A percentile compares a stretch with the other conserved stretches of the same genome.
These are phyloP conservation scores for Illadopsis cleaveri DNA, from an alignment of 2,113 vertebrate genomes.

Conservation along the genomic window DNA sequence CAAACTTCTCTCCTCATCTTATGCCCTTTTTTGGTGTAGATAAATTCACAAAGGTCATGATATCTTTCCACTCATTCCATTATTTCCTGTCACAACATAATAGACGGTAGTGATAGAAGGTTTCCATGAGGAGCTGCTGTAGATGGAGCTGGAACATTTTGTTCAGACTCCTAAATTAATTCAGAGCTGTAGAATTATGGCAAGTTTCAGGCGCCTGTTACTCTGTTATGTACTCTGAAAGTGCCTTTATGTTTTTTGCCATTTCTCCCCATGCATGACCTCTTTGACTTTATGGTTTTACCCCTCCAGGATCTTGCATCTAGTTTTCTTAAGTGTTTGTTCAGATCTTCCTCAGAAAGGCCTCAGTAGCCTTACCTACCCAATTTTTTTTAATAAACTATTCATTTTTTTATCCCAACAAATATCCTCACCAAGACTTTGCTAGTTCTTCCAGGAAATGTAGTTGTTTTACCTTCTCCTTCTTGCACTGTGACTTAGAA, in stretches of 20 bases:
- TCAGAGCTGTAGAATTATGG: neutral
- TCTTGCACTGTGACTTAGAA: neutral
- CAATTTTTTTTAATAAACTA: neutral
- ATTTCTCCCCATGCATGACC: rapidly evolving
- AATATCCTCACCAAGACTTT: neutral
- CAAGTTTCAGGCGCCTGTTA: neutral
- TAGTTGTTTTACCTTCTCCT: neutral
- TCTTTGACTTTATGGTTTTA: neutral
- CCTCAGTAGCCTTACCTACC: neutral
- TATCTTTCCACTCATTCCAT: neutral
- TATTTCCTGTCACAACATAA: neutral
- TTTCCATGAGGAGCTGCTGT: neutral
- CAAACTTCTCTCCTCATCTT: neutral
- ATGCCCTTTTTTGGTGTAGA: neutral
- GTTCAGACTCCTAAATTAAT: neutral
- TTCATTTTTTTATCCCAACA: neutral
- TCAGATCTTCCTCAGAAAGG: neutral
- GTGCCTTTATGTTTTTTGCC: neutral
- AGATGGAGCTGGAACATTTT: neutral
- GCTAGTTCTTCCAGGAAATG: neutral
- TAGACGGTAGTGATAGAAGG: neutral
- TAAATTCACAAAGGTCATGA: neutral
- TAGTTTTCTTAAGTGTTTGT: neutral
- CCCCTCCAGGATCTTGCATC: neutral
- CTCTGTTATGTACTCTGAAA: neutral